phyloP scores from a whole-genome alignment of 2,113 vertebrate species.

The Addax nasomaculatus region DNA sequence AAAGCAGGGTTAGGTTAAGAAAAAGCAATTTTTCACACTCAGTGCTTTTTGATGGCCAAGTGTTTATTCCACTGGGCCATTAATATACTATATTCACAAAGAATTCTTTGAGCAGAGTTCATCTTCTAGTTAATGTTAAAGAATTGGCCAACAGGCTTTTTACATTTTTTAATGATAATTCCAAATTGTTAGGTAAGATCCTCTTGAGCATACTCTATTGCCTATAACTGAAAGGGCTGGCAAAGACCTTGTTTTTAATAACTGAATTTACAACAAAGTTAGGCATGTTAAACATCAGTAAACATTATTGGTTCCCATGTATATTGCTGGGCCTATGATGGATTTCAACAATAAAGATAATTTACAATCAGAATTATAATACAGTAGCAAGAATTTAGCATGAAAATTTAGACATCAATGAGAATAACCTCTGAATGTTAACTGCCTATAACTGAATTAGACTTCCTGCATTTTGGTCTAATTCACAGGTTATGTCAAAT shows the following conservation, averaged over 20 bases:
- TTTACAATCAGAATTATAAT: constrained; percentile 28
- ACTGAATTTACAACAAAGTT: constrained; percentile 42
- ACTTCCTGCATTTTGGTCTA: neutral
- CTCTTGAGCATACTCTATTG: neutral
- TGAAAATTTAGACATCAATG: neutral
- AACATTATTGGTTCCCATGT: neutral
- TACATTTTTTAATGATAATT: constrained; percentile 47
- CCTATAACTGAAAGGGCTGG: constrained; percentile 23
- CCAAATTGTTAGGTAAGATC: neutral
- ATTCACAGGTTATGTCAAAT: neutral
- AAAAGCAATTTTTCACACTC: constrained; percentile 29
- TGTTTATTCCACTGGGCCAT: constrained; percentile 49
- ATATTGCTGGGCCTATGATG: neutral
- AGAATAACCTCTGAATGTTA: constrained; percentile 10
- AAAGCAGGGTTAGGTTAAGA: neutral
- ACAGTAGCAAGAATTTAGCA: neutral
- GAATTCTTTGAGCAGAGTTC: neutral
- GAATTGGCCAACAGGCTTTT: neutral
- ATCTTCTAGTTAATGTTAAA: constrained; percentile 27
- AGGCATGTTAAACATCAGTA: constrained; percentile 5
- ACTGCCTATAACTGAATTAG: constrained; percentile 8
- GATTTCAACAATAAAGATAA: constrained; percentile 14
- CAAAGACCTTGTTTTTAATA: constrained; percentile 34
- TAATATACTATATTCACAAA: constrained; percentile 40
- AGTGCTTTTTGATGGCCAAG: constrained; percentile 46